phyloP scores from a whole-genome alignment of 2,888 invertebrate species.

The Tiliacea citrago region DNA sequence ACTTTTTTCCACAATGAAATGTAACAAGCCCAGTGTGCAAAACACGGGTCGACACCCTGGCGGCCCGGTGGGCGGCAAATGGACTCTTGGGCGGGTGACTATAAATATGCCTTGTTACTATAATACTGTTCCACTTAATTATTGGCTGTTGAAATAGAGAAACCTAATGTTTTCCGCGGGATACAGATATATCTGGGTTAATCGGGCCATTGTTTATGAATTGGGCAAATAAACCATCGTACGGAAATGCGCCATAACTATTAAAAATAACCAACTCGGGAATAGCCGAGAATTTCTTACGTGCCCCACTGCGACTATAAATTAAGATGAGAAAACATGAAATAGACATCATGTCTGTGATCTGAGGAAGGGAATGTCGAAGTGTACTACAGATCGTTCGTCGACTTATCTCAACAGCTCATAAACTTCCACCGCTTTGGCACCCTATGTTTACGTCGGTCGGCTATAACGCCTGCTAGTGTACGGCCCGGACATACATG shows the following conservation, averaged over 20 bases:
- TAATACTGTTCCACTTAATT: constrained; percentile 82
- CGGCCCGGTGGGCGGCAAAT: constrained; percentile 83
- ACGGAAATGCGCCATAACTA: constrained; percentile 42
- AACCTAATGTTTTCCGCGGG: constrained; percentile 51
- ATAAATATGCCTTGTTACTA: constrained; percentile 84
- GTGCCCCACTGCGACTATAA: constrained; percentile 17
- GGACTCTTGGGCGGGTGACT: constrained; percentile 79
- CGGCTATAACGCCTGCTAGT: constrained; percentile 18
- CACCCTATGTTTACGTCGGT: constrained; percentile 34
- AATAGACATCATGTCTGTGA: constrained; percentile 29
- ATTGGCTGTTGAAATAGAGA: constrained; percentile 76
- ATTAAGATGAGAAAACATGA: constrained; percentile 33
- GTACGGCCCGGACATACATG: constrained; percentile 22
- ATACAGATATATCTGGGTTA: constrained; percentile 60
- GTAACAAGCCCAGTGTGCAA: constrained; percentile 74
- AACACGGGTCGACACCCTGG: constrained; percentile 81
- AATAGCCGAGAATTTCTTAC: constrained; percentile 20
- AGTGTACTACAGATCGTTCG: constrained; percentile 40
- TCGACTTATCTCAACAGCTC: constrained; percentile 35
- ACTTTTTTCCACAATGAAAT: constrained; percentile 68
- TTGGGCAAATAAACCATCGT: constrained; percentile 41
- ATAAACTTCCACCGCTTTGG: constrained; percentile 32
- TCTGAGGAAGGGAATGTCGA: constrained; percentile 31
- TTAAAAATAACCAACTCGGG: constrained; percentile 37
- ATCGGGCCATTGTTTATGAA: constrained; percentile 60